These are phyloP conservation scores for Nyctalus aviator DNA, from an alignment of 2,797 vertebrate species.

Conservation along the genomic window DNA sequence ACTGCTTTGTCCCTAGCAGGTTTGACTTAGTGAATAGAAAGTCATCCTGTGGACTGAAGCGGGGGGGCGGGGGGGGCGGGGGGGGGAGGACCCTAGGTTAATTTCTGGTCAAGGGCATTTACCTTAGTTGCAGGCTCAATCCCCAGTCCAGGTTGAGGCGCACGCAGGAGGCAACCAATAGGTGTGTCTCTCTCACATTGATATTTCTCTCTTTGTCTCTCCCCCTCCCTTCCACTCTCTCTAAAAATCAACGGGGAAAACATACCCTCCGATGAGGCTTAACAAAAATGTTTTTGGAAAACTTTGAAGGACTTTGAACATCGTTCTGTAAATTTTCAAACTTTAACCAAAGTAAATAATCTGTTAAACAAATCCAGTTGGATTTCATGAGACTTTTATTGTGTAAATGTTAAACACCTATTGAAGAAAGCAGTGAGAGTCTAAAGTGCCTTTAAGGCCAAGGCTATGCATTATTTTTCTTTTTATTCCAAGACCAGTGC, in stretches of 20 bases:
- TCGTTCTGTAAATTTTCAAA: neutral
- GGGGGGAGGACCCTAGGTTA: too few species aligned
- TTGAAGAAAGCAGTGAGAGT: neutral
- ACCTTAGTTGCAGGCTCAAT: too few species aligned
- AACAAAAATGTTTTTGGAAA: neutral
- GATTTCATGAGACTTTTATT: neutral
- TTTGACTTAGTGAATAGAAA: too few species aligned
- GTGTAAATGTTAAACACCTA: neutral
- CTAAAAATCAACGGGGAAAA: too few species aligned
- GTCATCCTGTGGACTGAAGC: too few species aligned
- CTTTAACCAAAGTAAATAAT: neutral
- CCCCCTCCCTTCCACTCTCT: too few species aligned
- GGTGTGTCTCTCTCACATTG: too few species aligned
- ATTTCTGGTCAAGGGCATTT: too few species aligned
- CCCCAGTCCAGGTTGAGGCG: too few species aligned
- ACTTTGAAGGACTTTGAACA: neutral
- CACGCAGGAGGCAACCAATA: too few species aligned
- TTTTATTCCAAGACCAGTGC: neutral
- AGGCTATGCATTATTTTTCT: neutral
- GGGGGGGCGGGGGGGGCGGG: accelerated
- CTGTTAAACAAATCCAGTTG: neutral
- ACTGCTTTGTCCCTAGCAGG: neutral
- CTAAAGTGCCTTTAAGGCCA: slow-evolving; percentile 1
- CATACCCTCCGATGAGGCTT: too few species aligned
- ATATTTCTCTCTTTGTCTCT: too few species aligned